These are phyloP conservation scores for Panagrolaimus sp. DNA, from an alignment of 1,140 invertebrate genomes.

Conservation along the genomic window DNA sequence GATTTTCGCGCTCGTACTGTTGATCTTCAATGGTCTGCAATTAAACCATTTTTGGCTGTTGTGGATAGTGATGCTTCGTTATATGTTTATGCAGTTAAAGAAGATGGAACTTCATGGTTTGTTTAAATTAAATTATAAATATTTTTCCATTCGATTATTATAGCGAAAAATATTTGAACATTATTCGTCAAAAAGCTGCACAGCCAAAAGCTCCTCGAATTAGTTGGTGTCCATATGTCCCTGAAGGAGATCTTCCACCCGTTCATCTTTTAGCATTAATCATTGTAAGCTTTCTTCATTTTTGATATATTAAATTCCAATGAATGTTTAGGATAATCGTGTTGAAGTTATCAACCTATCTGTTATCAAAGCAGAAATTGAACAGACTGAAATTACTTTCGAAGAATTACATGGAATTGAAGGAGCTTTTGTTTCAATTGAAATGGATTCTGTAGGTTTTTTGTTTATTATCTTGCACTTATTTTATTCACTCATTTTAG, in stretches of 20 bases:
- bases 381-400: background rate
- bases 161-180: background rate
- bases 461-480: background rate
- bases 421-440: background rate
- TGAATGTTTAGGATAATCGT: background rate
- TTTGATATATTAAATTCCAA: no score
- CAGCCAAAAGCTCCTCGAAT: slow-evolving; percentile 3
- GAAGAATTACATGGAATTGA: background rate
- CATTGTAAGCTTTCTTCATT: background rate
- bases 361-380: background rate
- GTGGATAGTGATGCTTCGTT: background rate
- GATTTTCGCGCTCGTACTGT: background rate
- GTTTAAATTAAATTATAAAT: no score
- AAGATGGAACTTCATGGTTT: background rate
- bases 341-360: background rate
- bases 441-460: background rate
- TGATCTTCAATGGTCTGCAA: background rate
- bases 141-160: no score
- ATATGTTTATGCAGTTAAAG: background rate
- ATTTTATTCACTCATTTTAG: background rate
- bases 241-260: background rate
- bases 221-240: slow-evolving; percentile 1
- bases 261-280: background rate
- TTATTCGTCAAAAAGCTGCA: background rate
- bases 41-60: background rate